A percentile compares a stretch with the other conserved stretches of the same genome.
phyloP scores from a whole-genome alignment of 2,113 vertebrate species.

The Poeciliopsis turrubarensis region DNA sequence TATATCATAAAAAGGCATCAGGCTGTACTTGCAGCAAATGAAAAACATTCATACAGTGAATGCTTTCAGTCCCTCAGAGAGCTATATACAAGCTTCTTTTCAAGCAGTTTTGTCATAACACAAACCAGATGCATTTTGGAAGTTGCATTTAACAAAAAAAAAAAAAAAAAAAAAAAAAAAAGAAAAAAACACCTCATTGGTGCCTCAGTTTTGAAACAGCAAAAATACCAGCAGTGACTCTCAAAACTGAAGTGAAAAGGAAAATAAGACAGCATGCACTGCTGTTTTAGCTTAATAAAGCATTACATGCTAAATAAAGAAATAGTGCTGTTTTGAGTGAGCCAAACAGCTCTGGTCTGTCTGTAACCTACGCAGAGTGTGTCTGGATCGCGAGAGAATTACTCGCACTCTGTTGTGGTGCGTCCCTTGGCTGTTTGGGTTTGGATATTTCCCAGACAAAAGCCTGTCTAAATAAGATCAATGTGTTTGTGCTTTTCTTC shows the following conservation, averaged over 20 bases:
- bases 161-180: too few species aligned
- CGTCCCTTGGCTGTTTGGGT: slow-evolving; percentile 64
- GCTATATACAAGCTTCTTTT: slow-evolving; percentile 51
- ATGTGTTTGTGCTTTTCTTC: slow-evolving; percentile 57
- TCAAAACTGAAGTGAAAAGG: slow-evolving; percentile 6
- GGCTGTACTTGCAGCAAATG: slow-evolving; percentile 39
- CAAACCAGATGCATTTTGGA: slow-evolving; percentile 63
- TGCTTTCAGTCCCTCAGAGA: slow-evolving; percentile 45
- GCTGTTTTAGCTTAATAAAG: slow-evolving; percentile 33
- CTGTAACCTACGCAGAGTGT: slow-evolving; percentile 56
- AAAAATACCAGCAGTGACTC: slow-evolving; percentile 10
- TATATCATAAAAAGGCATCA: slow-evolving; percentile 22
- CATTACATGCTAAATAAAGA: slow-evolving; percentile 48
- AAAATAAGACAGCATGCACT: background rate
- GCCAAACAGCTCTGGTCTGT: slow-evolving; percentile 51
- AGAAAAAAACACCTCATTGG: slow-evolving; percentile 42
- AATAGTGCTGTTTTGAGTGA: slow-evolving; percentile 39
- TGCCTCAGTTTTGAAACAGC: slow-evolving; percentile 8
- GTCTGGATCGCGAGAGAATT: slow-evolving; percentile 60
- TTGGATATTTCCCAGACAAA: slow-evolving; percentile 70
- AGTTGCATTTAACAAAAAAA: slow-evolving; percentile 21
- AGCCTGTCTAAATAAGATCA: slow-evolving; percentile 69
- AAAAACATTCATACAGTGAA: slow-evolving; percentile 53
- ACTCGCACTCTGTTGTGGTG: slow-evolving; percentile 65
- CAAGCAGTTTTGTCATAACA: slow-evolving; percentile 62